Base-by-base conservation (phyloP, 2,797 vertebrate genomes). In the Scomberomorus guttatus region DNA sequence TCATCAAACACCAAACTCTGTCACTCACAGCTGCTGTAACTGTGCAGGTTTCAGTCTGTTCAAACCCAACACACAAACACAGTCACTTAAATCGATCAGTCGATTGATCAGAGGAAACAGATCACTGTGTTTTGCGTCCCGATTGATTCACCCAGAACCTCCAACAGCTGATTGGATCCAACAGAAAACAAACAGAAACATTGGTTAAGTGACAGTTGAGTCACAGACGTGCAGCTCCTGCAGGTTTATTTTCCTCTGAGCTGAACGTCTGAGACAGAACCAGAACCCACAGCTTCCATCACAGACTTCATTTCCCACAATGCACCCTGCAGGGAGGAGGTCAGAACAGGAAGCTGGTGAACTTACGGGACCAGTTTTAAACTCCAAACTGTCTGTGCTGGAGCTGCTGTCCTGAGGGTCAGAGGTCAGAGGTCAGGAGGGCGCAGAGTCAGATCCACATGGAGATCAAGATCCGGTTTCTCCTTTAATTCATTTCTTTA, bases 281-380 rank as follows among this genome's bases (percentile, higher is more conserved):
- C 83, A 83, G 42, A 90, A 87, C 83, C 90, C 87, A 77, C 22
- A 85, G 72, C 72, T 75, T 94, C 92, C 92, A 82, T 89, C 79
- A 83, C 44, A 83, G 69, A 80, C 76, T 95, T 93, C 85, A 89
- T 93, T 93, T 88, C 93, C 93, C 94, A 94, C 74, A 93, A 88
- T 86, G 80, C 91, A 93, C 85, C 84, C 70, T 18, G 59, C 14
- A 75, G 61, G 32, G 13, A 79, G 27, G 62, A 58, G 27, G 42
- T 39, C 63, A 69, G 37, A 78, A 77, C 61, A 79, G 32, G 77
- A 87, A 76, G 91, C 87, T 56, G 72, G 68, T 69, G 77, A 68
- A 99, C 98, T 99, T 98, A 99, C 98, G 88, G 97, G 95, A 94
- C 94, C 93, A 92, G 94, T 85, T 90, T 95, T 94, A 84, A 94